Percentiles rank a stretch among this genome's conserved stretches.
Conservation (phyloP, 35 echinoderm and acorn worm genomes). For the Acanthaster planci region DNA sequence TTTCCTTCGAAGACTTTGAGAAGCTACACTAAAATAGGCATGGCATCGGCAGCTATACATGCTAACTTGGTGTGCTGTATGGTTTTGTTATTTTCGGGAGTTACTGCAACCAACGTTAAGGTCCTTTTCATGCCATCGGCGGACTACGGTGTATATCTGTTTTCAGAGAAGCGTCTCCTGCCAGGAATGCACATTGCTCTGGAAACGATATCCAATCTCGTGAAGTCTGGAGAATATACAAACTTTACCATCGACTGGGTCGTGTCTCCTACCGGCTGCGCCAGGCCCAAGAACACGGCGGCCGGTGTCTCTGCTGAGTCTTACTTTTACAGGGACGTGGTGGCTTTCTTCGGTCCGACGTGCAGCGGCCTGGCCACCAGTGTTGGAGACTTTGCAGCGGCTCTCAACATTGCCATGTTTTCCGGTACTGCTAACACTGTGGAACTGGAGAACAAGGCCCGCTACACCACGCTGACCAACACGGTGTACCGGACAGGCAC, state of each 20-base stretch:
- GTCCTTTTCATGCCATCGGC: too few species aligned
- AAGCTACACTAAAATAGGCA: too few species aligned
- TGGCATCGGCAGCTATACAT: too few species aligned
- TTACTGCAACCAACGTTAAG: too few species aligned
- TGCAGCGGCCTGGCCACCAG: conserved; percentile 20
- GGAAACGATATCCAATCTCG: background rate
- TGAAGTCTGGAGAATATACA: background rate
- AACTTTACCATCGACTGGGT: conserved; percentile 30
- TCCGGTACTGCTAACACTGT: conserved; percentile 13
- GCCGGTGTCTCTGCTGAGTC: background rate
- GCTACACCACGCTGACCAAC: conserved; percentile 38
- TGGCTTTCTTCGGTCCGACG: conserved; percentile 52
- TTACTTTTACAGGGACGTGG: background rate
- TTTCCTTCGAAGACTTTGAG: too few species aligned
- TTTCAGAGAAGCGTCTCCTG: background rate
- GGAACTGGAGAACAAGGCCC: conserved; percentile 7
- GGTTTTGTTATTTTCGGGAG: too few species aligned
- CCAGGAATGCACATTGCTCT: conserved; percentile 44
- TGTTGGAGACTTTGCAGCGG: conserved; percentile 20
- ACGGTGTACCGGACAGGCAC: conserved; percentile 8
- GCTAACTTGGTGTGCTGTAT: too few species aligned
- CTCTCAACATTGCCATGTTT: conserved; percentile 35
- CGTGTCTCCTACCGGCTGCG: conserved; percentile 1
- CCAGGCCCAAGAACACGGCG: background rate
- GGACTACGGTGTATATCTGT: too few species aligned